phyloP scores from a whole-genome alignment of 2,888 invertebrate species.

The Ypsolopha sequella region DNA sequence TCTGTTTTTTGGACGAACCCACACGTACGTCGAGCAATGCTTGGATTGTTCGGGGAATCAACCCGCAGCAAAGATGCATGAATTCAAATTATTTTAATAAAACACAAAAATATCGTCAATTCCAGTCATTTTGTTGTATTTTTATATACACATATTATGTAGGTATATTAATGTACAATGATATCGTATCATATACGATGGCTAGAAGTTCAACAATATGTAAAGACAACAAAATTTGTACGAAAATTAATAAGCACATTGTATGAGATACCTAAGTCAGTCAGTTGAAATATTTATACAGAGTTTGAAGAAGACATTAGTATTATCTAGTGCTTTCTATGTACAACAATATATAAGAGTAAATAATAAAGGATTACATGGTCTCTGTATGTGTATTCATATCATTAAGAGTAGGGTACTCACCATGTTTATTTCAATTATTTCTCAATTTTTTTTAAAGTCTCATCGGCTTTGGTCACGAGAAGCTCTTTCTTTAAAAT shows the following conservation, averaged over 20 bases:
- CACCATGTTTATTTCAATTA: too few relatives aligned
- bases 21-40: slow-evolving; percentile 25
- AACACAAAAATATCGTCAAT: not conserved
- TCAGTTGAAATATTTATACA: slow-evolving; percentile 2
- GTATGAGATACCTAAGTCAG: slow-evolving; percentile 6
- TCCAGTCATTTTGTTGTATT: slow-evolving; percentile 2
- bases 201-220: slow-evolving; percentile 39
- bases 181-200: slow-evolving; percentile 44
- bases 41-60: slow-evolving; percentile 7
- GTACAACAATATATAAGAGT: too few relatives aligned
- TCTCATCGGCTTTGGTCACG: too few relatives aligned
- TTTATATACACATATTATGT: slow-evolving; percentile 9
- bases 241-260: slow-evolving; percentile 24
- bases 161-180: slow-evolving; percentile 15
- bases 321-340: too few relatives aligned
- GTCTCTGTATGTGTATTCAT: not conserved
- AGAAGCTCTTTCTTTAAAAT: too few relatives aligned
- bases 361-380: too few relatives aligned
- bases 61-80: slow-evolving; percentile 1
- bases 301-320: not conserved
- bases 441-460: too few relatives aligned
- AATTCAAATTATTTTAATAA: not conserved
- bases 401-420: not conserved
- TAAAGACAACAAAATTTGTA: slow-evolving; percentile 49
- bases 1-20: slow-evolving; percentile 27